Evolutionary conservation across 2,797 vertebrate species (phyloP).

Genomic region (Anisognathus igniventris): DNA sequence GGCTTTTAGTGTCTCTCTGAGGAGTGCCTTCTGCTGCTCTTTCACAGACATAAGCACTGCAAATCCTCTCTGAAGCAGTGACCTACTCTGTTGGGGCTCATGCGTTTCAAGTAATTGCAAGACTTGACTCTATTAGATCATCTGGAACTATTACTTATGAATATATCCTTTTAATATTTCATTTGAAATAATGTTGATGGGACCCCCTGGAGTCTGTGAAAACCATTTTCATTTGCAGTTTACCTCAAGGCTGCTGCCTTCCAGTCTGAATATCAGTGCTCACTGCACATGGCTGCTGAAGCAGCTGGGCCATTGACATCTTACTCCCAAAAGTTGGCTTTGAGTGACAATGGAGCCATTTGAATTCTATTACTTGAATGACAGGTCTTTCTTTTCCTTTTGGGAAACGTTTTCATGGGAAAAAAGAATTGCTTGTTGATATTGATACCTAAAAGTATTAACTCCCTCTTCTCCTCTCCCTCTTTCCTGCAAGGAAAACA

Average conservation of each 20-base stretch:
- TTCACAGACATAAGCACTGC: background rate
- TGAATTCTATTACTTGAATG: background rate
- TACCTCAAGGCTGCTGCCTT: background rate
- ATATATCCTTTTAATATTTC: conserved; percentile 24
- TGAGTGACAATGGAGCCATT: background rate
- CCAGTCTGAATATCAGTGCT: background rate
- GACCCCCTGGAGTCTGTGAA: background rate
- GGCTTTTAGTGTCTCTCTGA: conserved; percentile 43
- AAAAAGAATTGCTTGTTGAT: background rate
- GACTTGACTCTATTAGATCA: background rate
- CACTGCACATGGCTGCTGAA: background rate
- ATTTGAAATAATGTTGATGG: conserved; percentile 33
- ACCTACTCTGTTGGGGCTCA: background rate
- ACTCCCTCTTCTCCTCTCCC: background rate
- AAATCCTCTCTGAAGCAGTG: background rate
- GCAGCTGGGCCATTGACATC: background rate
- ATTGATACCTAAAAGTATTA: background rate
- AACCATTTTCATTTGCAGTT: background rate
- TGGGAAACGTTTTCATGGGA: background rate
- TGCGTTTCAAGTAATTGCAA: background rate
- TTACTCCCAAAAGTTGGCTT: background rate
- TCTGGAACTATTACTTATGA: conserved; percentile 20
- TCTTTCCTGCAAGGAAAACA: background rate
- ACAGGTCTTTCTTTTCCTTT: background rate
- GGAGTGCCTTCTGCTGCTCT: background rate